These are phyloP conservation scores for Scotopteryx bipunctaria DNA, from an alignment of 2,888 invertebrate genomes.

Conservation along the genomic window DNA sequence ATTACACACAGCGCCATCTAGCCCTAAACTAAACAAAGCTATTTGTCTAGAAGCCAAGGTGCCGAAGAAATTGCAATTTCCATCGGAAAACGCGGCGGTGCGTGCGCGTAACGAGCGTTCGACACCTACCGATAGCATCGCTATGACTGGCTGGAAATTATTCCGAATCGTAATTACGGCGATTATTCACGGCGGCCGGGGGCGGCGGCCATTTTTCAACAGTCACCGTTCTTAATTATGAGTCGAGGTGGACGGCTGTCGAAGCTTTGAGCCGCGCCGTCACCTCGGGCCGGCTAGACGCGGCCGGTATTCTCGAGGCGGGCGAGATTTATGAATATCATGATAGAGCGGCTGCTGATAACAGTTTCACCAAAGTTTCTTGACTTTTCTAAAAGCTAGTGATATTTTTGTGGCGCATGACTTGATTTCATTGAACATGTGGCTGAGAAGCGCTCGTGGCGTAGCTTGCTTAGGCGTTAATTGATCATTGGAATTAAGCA, in stretches of 20 bases:
- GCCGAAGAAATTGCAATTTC: slow-evolving; percentile 64
- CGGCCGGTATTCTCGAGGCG: slow-evolving; percentile 37
- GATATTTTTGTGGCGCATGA: too few relatives aligned
- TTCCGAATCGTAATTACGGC: slow-evolving; percentile 83
- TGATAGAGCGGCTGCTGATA: too few relatives aligned
- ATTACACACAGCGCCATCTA: too few relatives aligned
- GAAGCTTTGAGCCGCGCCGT: slow-evolving; percentile 82
- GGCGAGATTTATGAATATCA: too few relatives aligned
- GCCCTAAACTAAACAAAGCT: too few relatives aligned
- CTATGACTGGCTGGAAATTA: slow-evolving; percentile 84
- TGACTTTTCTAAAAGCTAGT: not conserved
- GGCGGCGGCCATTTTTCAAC: slow-evolving; percentile 83
- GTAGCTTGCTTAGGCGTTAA: too few relatives aligned
- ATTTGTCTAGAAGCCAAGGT: not conserved
- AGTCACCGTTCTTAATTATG: slow-evolving; percentile 84
- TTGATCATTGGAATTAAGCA: too few relatives aligned
- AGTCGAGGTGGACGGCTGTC: slow-evolving; percentile 81
- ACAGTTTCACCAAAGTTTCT: not conserved
- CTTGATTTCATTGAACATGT: too few relatives aligned
- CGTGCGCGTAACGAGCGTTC: slow-evolving; percentile 81
- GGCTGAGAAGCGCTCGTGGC: too few relatives aligned
- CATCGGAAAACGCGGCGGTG: slow-evolving; percentile 51
- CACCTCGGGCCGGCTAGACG: slow-evolving; percentile 74
- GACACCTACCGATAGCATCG: slow-evolving; percentile 83
- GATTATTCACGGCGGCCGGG: slow-evolving; percentile 84